phyloP scores from a whole-genome alignment of 2,113 vertebrate species.

The Peucedramus taeniatus region DNA sequence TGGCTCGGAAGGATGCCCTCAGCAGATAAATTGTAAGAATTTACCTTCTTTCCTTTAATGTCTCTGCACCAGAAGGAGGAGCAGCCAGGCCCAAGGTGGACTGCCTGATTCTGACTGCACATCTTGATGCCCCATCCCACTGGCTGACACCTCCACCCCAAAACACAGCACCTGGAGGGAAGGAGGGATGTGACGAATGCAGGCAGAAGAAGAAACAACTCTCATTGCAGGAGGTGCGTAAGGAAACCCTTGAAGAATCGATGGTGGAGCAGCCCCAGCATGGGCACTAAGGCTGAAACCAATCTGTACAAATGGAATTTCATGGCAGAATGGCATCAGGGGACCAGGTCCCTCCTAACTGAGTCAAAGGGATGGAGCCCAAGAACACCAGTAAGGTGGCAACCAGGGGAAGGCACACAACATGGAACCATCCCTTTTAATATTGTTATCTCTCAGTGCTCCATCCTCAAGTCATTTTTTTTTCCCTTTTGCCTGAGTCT shows the following conservation, averaged over 20 bases:
- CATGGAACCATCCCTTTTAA: not conserved
- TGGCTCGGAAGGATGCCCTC: slow-evolving; percentile 35
- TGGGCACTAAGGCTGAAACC: not conserved
- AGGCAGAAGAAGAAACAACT: not conserved
- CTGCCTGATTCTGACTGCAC: accelerated
- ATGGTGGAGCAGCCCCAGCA: not conserved
- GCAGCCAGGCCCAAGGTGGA: not conserved
- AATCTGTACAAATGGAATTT: not conserved
- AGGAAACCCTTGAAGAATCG: not conserved
- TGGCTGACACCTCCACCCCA: not conserved
- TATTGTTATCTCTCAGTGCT: not conserved
- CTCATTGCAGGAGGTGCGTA: not conserved
- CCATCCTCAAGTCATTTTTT: not conserved
- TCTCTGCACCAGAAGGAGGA: not conserved
- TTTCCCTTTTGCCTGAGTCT: not conserved
- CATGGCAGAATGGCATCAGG: not conserved
- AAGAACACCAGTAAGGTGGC: not conserved
- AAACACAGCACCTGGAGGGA: not conserved
- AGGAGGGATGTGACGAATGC: not conserved
- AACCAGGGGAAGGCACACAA: not conserved
- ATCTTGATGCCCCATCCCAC: accelerated
- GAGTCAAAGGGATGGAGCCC: not conserved
- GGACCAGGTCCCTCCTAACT: not conserved
- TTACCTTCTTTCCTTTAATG: not conserved
- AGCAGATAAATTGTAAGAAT: not conserved